A percentile compares a stretch with the other conserved stretches of the same genome.
These are phyloP conservation scores for Suncus etruscus DNA, from an alignment of 2,113 vertebrate genomes.

Conservation along the genomic window DNA sequence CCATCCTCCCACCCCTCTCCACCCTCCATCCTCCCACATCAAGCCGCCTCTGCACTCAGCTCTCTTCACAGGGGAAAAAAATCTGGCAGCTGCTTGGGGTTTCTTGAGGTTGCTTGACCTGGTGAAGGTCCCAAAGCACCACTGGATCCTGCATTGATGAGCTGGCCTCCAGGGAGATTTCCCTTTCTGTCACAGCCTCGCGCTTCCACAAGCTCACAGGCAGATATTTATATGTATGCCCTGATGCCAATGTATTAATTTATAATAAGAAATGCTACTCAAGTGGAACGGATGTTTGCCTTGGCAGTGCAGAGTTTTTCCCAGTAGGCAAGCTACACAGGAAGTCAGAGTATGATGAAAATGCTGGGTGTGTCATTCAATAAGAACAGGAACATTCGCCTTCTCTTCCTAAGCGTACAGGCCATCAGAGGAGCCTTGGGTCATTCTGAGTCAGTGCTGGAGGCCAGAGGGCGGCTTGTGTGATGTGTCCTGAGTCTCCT, in stretches of 20 bases:
- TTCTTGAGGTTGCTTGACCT: not conserved
- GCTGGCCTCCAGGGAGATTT: conserved; percentile 28
- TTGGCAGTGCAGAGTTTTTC: conserved; percentile 60
- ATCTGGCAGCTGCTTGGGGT: too few relatives aligned
- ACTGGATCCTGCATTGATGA: not conserved
- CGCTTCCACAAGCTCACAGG: conserved; percentile 61
- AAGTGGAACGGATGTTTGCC: conserved; percentile 68
- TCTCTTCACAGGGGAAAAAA: too few relatives aligned
- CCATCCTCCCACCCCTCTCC: not conserved
- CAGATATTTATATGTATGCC: conserved; percentile 52
- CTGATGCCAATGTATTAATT: conserved; percentile 75
- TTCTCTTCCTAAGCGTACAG: not conserved
- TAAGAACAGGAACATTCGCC: not conserved
- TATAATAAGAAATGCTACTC: conserved; percentile 74
- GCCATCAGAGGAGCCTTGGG: not conserved
- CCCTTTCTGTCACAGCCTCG: conserved; percentile 48
- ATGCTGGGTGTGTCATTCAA: conserved; percentile 43
- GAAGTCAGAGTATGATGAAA: conserved; percentile 58
- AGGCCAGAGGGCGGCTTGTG: too few relatives aligned
- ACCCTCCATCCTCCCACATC: too few relatives aligned
- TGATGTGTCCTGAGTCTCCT: not conserved
- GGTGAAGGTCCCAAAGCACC: not conserved
- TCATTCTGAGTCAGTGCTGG: not conserved
- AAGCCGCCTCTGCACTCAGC: not conserved
- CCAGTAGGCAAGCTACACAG: conserved; percentile 55